Percentiles rank a stretch among this genome's conserved stretches.
phyloP scores from a whole-genome alignment of 2,113 vertebrate genomes.

The Apodemus speciosus region DNA sequence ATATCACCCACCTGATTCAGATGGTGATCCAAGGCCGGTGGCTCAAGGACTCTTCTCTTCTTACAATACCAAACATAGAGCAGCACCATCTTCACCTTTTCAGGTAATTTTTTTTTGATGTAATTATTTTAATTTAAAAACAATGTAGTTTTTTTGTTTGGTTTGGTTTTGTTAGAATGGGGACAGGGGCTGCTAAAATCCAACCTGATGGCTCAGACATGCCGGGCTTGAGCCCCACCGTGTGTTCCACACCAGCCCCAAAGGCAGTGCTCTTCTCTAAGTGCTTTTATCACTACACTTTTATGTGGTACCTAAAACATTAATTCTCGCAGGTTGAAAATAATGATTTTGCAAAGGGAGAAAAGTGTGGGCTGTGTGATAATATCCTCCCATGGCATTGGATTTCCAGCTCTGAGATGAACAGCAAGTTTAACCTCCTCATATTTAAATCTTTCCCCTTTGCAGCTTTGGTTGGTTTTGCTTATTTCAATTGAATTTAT shows the following conservation, averaged over 20 bases:
- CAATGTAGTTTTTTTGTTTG: background rate
- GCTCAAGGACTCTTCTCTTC: slow-evolving; percentile 93
- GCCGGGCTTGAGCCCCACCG: background rate
- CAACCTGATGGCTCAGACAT: background rate
- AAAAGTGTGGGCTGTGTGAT: background rate
- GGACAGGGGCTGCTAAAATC: background rate
- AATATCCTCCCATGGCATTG: background rate
- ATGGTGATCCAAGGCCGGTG: slow-evolving; percentile 97
- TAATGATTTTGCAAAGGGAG: background rate
- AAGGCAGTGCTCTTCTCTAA: background rate
- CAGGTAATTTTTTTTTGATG: slow-evolving; percentile 84
- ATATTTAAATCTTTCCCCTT: slow-evolving; percentile 11
- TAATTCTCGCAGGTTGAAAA: slow-evolving; percentile 32
- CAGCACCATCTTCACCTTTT: slow-evolving; percentile 93
- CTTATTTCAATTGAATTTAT: slow-evolving; percentile 24
- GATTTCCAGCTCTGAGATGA: background rate
- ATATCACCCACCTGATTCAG: slow-evolving; percentile 94
- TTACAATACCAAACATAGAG: slow-evolving; percentile 93
- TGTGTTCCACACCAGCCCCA: background rate
- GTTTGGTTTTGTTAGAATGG: background rate
- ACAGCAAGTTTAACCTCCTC: slow-evolving; percentile 35
- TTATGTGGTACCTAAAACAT: background rate
- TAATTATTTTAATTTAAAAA: slow-evolving; percentile 35
- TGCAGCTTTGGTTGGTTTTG: background rate
- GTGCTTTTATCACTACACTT: slow-evolving; percentile 34